Conservation (phyloP, 2,113 vertebrate genomes). For the Echinops telfairi region DNA sequence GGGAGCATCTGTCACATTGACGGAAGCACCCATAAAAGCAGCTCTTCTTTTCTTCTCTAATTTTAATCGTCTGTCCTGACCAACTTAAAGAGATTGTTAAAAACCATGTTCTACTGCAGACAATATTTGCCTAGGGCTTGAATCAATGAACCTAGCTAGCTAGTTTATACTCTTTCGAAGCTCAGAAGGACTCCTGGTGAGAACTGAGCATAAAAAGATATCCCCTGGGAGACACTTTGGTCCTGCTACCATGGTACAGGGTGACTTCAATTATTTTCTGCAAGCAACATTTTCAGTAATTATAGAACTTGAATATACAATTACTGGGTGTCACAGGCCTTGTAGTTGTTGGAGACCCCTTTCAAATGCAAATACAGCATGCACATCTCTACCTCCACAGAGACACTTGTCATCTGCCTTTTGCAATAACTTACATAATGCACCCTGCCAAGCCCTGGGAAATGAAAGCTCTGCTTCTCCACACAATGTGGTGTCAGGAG, state of each 20-base stretch:
- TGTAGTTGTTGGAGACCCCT: neutral
- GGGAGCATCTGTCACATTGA: too few relatives aligned
- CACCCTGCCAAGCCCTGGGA: neutral
- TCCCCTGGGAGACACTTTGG: neutral
- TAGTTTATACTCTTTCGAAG: neutral
- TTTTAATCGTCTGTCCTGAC: neutral
- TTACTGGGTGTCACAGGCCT: conserved; percentile 3
- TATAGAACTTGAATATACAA: conserved; percentile 38
- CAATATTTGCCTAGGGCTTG: conserved; percentile 22
- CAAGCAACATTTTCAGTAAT: neutral
- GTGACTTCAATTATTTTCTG: neutral
- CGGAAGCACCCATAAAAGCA: too few relatives aligned
- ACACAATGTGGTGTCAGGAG: neutral
- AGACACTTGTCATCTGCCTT: neutral
- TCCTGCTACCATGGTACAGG: too few relatives aligned
- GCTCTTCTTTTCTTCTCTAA: too few relatives aligned
- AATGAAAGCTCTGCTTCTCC: neutral
- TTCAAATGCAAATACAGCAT: conserved; percentile 47
- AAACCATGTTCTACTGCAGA: neutral
- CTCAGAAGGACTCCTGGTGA: neutral
- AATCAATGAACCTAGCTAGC: neutral
- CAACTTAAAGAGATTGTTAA: conserved; percentile 17
- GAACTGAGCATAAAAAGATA: neutral
- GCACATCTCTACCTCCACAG: neutral
- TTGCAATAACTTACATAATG: neutral